Conservation (phyloP, 2,113 vertebrate species). For the Mobula birostris region DNA sequence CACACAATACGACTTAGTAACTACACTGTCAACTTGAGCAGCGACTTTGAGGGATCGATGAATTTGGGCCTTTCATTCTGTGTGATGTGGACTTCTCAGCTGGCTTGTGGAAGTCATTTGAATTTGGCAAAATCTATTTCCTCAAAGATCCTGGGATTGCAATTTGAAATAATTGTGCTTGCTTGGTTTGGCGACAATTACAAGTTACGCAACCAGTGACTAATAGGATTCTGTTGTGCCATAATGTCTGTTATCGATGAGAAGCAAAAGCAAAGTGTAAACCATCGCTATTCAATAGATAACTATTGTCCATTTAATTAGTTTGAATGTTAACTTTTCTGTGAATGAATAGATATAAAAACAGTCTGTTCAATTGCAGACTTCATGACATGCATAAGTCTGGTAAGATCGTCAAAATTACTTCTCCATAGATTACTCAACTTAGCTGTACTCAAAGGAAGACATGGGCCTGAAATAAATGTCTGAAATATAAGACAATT, state of each 20-base stretch:
- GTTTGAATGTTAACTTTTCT: not conserved
- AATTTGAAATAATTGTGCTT: not conserved
- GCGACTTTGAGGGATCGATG: too few relatives aligned
- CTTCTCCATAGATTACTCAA: not conserved
- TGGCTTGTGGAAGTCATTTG: not conserved
- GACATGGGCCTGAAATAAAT: not conserved
- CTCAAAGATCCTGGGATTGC: not conserved
- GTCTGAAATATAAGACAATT: not conserved
- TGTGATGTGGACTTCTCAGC: not conserved
- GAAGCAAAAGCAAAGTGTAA: not conserved
- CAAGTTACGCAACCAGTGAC: not conserved
- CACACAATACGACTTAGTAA: too few relatives aligned
- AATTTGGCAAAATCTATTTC: conserved; percentile 19
- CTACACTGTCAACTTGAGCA: too few relatives aligned
- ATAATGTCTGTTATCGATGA: not conserved
- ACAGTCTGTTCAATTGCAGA: not conserved
- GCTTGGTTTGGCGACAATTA: not conserved
- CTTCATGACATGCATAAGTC: not conserved
- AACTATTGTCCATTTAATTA: not conserved
- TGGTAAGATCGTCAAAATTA: not conserved
- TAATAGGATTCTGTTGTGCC: not conserved
- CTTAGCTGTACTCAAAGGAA: not conserved
- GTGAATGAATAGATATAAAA: not conserved
- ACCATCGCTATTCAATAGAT: not conserved
- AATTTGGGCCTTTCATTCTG: not conserved